A percentile compares a stretch with the other conserved stretches of the same genome.
Evolutionary conservation across 1,140 invertebrate species (phyloP).

Genomic region (Pseudomyrmex cubaensis): DNA sequence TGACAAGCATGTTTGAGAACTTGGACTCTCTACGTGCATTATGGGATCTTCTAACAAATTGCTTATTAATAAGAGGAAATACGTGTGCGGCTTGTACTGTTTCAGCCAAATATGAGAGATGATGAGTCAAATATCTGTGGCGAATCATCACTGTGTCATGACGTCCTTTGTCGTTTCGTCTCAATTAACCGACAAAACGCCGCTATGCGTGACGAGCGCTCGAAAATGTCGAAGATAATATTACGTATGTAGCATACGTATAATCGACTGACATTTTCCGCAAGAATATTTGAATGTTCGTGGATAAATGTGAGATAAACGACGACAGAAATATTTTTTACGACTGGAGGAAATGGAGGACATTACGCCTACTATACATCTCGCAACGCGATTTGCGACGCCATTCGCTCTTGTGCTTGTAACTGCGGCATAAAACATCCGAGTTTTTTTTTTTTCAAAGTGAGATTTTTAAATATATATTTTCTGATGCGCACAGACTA

Average conservation of each 20-base stretch:
- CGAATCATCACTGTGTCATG: background rate
- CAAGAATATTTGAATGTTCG: slow-evolving; percentile 32
- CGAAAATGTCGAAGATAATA: background rate
- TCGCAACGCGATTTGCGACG: background rate
- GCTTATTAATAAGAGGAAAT: no score
- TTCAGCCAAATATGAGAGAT: background rate
- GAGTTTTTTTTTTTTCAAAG: background rate
- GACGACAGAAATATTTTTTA: slow-evolving; percentile 34
- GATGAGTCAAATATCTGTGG: background rate
- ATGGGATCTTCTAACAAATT: no score
- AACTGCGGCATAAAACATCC: background rate
- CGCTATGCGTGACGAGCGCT: no score
- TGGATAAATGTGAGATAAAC: slow-evolving; percentile 46
- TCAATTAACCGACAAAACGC: background rate
- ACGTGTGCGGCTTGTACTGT: background rate
- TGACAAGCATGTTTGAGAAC: no score
- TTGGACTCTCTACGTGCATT: no score
- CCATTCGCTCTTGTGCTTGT: background rate
- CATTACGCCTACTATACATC: slow-evolving; percentile 20
- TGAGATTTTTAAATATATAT: background rate
- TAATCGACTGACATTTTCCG: background rate
- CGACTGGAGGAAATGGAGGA: slow-evolving; percentile 9
- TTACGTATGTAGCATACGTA: background rate
- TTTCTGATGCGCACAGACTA: no score
- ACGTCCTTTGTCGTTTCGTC: background rate